Base-by-base conservation (phyloP, 2,888 invertebrate species). In the Tipula vernalis region DNA sequence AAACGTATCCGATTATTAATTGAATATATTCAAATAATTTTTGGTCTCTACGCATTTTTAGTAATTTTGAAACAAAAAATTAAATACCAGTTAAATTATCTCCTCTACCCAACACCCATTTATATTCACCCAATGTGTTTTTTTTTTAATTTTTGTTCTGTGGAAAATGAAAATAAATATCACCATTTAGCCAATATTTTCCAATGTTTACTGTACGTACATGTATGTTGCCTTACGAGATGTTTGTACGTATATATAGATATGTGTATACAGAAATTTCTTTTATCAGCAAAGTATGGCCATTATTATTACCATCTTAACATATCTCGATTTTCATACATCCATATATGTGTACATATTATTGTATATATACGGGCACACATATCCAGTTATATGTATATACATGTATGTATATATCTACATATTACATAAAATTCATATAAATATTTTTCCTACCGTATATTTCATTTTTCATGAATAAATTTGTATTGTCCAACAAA, bases 241-340 rank as follows among this genome's bases (percentile, higher is more conserved):
- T 71, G 28, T 57, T 5, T 13, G 4, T 51, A 51, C 10, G 10
- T 71, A 51, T 15, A 51, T 71, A 28, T 18, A 28, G 18, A 28
- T 57, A 6, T 57, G 10, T 71, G 28, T 28, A 71, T 10, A 71
- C 28, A 71, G 12, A 71, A 71, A 10, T 10, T 71, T 71, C 71
- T 18, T 71, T 71, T 71, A 71, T 71, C 71, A 71, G 71, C 71
- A 71, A 28, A 71, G 71, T 71, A 71, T 71, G 71, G 71, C 71
- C 71, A 71, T 71, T 71, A 71, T 71, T 71, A 71, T 71, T 71
- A 71, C 71, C 71, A 71, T 71, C 71, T 71, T 71, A 71, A 71
- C 71, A 71, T 71, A 71, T 71, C 71, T 71, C 71, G 71, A 71
- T 71, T 71, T 71, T 28, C 28, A 71, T 57, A 57, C 15, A 57